These are phyloP conservation scores for Protophormia terraenovae DNA, from an alignment of 2,888 invertebrate species.

Conservation along the genomic window DNA sequence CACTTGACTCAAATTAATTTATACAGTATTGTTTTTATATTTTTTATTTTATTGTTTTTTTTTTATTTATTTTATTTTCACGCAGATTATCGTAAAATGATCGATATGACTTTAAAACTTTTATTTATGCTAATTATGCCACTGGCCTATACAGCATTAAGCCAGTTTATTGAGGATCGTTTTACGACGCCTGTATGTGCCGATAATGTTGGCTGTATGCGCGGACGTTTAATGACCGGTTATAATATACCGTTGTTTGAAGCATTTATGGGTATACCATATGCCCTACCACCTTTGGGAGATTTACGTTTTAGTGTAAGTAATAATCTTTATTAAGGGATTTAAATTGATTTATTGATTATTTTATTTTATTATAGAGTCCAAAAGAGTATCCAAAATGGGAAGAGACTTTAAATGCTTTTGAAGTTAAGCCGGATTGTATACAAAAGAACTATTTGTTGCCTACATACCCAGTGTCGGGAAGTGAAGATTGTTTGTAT, in stretches of 20 bases:
- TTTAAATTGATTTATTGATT: neutral
- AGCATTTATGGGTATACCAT: constrained; percentile 80
- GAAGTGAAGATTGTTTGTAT: constrained; percentile 83
- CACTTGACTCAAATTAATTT: neutral
- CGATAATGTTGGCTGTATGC: constrained; percentile 74
- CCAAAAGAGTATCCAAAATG: constrained; percentile 75
- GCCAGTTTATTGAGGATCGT: neutral
- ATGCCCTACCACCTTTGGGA: constrained; percentile 78
- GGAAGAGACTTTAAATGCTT: constrained; percentile 76
- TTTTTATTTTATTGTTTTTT: neutral
- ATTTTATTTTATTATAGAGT: constrained; percentile 71
- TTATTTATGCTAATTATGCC: constrained; percentile 24
- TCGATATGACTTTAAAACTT: neutral
- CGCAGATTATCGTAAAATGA: constrained; percentile 25
- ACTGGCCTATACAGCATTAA: constrained; percentile 15
- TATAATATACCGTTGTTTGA: constrained; percentile 76
- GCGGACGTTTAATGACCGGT: constrained; percentile 75
- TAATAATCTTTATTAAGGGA: constrained; percentile 9
- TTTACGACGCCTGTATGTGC: constrained; percentile 73
- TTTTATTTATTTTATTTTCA: neutral
- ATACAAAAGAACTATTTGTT: constrained; percentile 82
- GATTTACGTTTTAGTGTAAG: constrained; percentile 78
- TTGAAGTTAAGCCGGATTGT: constrained; percentile 79
- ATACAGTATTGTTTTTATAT: neutral
- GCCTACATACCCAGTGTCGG: constrained; percentile 77